Evolutionary conservation across 2,888 invertebrate species (phyloP), one percentile per base, ranked within the genome.

Genomic region (Trissolcus japonicus): DNA sequence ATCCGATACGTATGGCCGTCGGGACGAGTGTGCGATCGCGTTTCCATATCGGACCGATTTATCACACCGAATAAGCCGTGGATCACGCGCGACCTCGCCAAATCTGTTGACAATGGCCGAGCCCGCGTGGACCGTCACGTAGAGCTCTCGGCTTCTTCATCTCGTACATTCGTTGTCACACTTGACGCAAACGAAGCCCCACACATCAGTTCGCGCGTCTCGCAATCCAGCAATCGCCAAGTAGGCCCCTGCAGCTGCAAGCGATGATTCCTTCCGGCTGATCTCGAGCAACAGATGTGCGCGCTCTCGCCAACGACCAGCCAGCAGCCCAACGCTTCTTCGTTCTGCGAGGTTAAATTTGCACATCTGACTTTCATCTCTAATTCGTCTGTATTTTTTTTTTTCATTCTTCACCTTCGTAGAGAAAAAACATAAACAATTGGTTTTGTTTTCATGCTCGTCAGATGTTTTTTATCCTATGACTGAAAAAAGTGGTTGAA

Each of bases 41-140:
- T 66, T 66, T 66, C 66, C 66, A 66, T 66, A 66, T 66, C 57
- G 66, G 66, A 57, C 66, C 25, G 66, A 66, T 66, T 66, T 66
- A 50, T 51, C 66, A 57, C 25, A 21, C 66, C 51, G 51, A 66
- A 66, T 66, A 66, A 66, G 66, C 56, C 66, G 57, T 51, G 66
- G 21, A 51, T 50, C 40, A 14, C 56, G 56, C 48, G 19, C 19
- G 16, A 65, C 56, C 17, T 55, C 63, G 55, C 63, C 55, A 63
- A 63, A 63, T 55, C 46, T 25, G 54, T 55, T 55, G 43, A 63
- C 46, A 63, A 63, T 63, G 63, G 63, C 43, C 55, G 53, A 54
- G 43, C 17, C 63, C 54, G 43, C 55, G 63, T 50, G 63, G 51
- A 16, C 60, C 46, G 40, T 19, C 17, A 51, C 60, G 40, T 61